phyloP scores from a whole-genome alignment of 2,888 invertebrate species.

The Lasioglossum vierecki region DNA sequence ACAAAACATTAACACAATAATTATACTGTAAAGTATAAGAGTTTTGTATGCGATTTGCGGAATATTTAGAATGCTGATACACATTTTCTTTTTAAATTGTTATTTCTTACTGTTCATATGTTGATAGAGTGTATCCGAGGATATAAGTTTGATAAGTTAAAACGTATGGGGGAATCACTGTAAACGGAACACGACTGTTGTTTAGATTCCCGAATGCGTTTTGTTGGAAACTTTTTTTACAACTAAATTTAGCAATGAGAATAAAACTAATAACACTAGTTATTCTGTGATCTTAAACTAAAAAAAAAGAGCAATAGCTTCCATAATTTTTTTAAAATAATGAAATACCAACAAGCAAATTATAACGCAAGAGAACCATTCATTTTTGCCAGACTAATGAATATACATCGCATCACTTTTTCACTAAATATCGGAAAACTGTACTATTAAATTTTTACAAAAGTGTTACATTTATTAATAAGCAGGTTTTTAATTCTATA shows the following conservation, averaged over 20 bases:
- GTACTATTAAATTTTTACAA: constrained; percentile 52
- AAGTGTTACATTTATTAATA: constrained; percentile 51
- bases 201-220: constrained; percentile 15
- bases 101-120: constrained; percentile 7
- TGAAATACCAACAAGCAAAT: constrained; percentile 36
- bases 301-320: constrained; percentile 39
- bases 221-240: constrained; percentile 3
- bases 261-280: constrained; percentile 20
- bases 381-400: constrained; percentile 28
- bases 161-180: constrained; percentile 12
- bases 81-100: constrained; percentile 27
- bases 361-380: constrained; percentile 30
- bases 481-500: constrained; percentile 57
- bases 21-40: constrained; percentile 25
- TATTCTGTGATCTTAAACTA: constrained; percentile 39
- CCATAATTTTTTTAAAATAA: constrained; percentile 23
- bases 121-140: constrained; percentile 20
- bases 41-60: constrained; percentile 32
- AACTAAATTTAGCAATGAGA: constrained; percentile 9
- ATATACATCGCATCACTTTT: constrained; percentile 19
- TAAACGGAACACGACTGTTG: constrained; percentile 6
- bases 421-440: constrained; percentile 16
- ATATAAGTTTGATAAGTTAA: constrained; percentile 47
- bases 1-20: constrained; percentile 27
- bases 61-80: constrained; percentile 12